Evolutionary conservation across 2,113 vertebrate genomes (phyloP).

Genomic region (Chaetodon trifascialis): DNA sequence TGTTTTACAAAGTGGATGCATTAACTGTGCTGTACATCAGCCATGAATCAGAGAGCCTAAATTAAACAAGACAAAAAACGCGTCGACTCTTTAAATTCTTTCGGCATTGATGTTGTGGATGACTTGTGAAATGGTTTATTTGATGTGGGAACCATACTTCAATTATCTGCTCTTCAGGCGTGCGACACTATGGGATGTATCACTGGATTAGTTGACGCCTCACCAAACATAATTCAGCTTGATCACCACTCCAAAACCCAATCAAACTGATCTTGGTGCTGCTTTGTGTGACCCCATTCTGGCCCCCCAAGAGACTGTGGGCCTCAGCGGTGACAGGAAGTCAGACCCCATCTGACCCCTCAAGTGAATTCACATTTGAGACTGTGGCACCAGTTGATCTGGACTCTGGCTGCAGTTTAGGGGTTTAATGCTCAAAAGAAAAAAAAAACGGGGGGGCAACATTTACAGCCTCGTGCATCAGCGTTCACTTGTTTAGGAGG

Average conservation of each 20-base stretch:
- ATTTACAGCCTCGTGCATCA: constrained; percentile 52
- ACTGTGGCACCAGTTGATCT: constrained; percentile 62
- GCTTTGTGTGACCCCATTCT: constrained; percentile 20
- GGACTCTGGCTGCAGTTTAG: constrained; percentile 42
- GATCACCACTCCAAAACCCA: constrained; percentile 16
- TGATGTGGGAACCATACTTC: constrained; percentile 31
- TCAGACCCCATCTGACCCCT: constrained; percentile 7
- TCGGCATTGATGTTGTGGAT: constrained; percentile 31
- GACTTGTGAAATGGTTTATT: constrained; percentile 32
- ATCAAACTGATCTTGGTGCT: constrained; percentile 33
- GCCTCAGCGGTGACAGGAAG: not conserved
- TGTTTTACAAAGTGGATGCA: constrained; percentile 67
- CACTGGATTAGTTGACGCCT: constrained; percentile 30
- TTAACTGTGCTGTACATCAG: constrained; percentile 64
- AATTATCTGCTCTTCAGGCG: not conserved
- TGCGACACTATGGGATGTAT: constrained; percentile 1
- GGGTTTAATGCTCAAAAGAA: constrained; percentile 36
- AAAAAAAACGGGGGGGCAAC: constrained; percentile 3
- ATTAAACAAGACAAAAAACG: constrained; percentile 68
- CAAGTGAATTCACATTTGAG: constrained; percentile 27
- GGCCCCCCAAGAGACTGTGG: not conserved
- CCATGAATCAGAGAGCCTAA: constrained; percentile 71
- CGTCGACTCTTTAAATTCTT: constrained; percentile 54
- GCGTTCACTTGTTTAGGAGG: constrained; percentile 61
- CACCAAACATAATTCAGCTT: constrained; percentile 16